Base-by-base conservation (phyloP, 2,113 vertebrate genomes). In the Psittacula cyanocephala region DNA sequence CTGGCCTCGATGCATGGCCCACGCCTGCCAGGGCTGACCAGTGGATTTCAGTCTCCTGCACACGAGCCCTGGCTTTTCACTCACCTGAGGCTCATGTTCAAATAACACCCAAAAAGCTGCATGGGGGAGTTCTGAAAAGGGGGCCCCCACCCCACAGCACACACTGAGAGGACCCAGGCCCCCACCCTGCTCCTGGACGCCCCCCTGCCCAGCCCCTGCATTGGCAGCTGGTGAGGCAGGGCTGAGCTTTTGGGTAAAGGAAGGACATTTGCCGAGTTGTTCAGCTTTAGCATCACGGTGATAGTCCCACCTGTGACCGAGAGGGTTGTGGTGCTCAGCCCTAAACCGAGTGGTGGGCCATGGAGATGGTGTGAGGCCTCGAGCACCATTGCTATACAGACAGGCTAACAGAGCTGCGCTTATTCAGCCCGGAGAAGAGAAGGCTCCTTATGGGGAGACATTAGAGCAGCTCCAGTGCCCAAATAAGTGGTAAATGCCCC, bases 1-100 rank as follows among this genome's bases (percentile, higher is more conserved):
- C 19, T 3, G 57, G 22, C 57, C 57, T 10, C 35, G 33, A 35
- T 59, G 57, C 13, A 59, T 10, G 33, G 33, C 57, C 13, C 57
- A 59, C 33, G 33, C 57, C 33, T 10, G n/a, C 22, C 6, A 4
- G 10, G 22, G 33, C 33, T 59, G 14, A 59, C 22, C 33, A 59
- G 57, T 4, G 9, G 33, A 15, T 59, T 59, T 59, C 22, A 35
- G 9, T 6, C 33, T 14, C 33, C 81, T 13, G 59, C 70, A 31
- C 27, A 64, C 24, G 16, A 72, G 22, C 35, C 52, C 1, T 0
- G 22, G 52, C 28, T 0, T 8, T 63, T n/a, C 0, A 1, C 39
- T 52, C 81, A 6, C 31, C 23, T 1, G 14, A n/a, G 65, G 19
- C 65, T 29, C 9, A 46, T 9, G 22, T 24, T 77, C 25, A 15